Base-by-base conservation (phyloP, 2,888 invertebrate species). In the Tenthredo distinguenda region DNA sequence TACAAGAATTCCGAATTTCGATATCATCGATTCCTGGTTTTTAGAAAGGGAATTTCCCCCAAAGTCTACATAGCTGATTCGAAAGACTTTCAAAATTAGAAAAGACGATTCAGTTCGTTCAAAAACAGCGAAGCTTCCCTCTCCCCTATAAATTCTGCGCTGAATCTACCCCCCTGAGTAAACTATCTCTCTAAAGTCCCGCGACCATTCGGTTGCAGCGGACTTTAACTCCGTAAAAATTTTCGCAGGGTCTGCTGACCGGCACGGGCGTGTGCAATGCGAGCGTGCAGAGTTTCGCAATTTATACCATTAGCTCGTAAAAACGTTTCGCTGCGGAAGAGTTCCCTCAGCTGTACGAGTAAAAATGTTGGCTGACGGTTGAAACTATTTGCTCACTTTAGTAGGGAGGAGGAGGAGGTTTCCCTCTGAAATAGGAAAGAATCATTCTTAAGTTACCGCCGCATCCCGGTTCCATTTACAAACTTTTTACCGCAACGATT, bases 231-330 rank as follows among this genome's bases (percentile, higher is more conserved):
- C 4, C 12, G 65, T 10, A 26, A 21, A 26, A 50, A 50, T n/a
- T 18, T 50, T 18, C 31, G 21, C 62, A 0, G 26, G 26, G 12
- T 21, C 12, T 62, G 26, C 62, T 62, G 62, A 62, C 62, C 26
- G 21, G 10, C 68, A 62, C 26, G 10, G 9, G 10, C 34, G 68
- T 68, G 34, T 34, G 15, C 15, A 15, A 15, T 34, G 10, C 68
- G 34, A 68, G 31, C 34, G 68, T 68, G 68, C 68, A 68, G 68
- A 34, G 18, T 68, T 68, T 68, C 34, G 6, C 68, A 68, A 68
- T 68, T 34, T 68, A 34, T 26, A 21, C 68, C 68, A 68, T 68
- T 68, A 68, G 31, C 34, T 68, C 34, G 68, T 68, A 18, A 68
- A 34, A 68, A 68, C 34, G 34, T 68, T 26, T 34, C 21, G 68